Conservation (phyloP, 1,140 invertebrate species). For the Trachymyrmex septentrionalis region DNA sequence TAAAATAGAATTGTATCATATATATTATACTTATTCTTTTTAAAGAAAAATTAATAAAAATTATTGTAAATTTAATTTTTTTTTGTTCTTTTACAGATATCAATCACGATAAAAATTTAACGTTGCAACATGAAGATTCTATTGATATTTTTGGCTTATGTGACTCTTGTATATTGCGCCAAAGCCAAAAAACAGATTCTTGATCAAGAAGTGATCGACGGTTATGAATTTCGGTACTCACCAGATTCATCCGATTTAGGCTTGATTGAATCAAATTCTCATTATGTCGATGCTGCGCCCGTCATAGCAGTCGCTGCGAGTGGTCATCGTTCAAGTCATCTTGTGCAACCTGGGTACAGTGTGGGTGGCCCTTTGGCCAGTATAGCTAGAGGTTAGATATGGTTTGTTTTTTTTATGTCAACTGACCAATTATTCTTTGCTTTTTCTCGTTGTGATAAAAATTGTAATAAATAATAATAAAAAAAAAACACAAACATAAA, state of each 20-base stretch:
- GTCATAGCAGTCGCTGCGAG: background rate
- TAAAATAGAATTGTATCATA: background rate
- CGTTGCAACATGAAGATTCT: slow-evolving; percentile 58
- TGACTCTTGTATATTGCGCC: slow-evolving; percentile 47
- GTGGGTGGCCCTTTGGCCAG: slow-evolving; percentile 81
- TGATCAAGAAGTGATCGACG: slow-evolving; percentile 36
- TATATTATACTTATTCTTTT: background rate
- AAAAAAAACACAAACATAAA: background rate
- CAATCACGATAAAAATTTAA: background rate
- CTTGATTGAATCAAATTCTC: background rate
- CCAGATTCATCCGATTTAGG: background rate
- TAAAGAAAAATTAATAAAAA: slow-evolving; percentile 1
- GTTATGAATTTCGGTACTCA: slow-evolving; percentile 72
- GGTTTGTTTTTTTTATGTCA: background rate
- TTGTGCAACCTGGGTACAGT: slow-evolving; percentile 78
- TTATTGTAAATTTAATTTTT: background rate
- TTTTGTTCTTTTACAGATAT: slow-evolving; percentile 29
- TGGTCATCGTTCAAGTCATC: background rate
- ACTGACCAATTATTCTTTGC: background rate
- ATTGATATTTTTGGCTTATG: slow-evolving; percentile 51
- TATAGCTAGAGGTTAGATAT: slow-evolving; percentile 61
- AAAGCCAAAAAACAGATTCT: slow-evolving; percentile 67
- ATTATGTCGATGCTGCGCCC: slow-evolving; percentile 55
- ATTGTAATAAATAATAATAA: background rate
- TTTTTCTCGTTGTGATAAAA: background rate